These are phyloP conservation scores for Dicranocentrus wangi DNA, from an alignment of 2,888 invertebrate species.

Conservation along the genomic window DNA sequence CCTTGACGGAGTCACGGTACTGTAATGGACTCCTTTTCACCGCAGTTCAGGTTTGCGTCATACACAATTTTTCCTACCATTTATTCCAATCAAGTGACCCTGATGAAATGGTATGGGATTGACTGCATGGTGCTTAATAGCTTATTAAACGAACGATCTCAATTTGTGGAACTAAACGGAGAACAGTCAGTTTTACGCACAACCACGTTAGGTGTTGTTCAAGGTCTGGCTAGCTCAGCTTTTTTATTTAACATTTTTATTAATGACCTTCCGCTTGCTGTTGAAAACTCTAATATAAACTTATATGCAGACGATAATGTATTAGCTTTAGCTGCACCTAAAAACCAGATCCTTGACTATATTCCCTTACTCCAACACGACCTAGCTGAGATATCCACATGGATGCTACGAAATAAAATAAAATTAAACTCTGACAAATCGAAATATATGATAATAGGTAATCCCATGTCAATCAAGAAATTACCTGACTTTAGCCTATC, in stretches of 20 bases:
- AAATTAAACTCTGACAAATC: not conserved
- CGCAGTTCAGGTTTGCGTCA: too few relatives aligned
- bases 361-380: not conserved
- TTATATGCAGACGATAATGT: not conserved
- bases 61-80: too few relatives aligned
- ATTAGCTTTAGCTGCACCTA: not conserved
- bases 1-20: too few relatives aligned
- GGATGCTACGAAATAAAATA: not conserved
- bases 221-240: not conserved
- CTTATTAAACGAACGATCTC: not conserved
- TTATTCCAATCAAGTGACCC: too few relatives aligned
- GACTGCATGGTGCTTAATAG: too few relatives aligned
- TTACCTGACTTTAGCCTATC: not conserved
- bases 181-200: not conserved
- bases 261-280: conserved; percentile 3
- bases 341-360: not conserved
- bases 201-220: conserved; percentile 1
- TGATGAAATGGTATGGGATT: too few relatives aligned
- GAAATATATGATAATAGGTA: not conserved
- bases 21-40: too few relatives aligned
- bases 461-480: not conserved
- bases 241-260: conserved; percentile 8
- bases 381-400: not conserved
- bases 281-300: not conserved
- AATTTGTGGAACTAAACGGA: not conserved